Evolutionary conservation across 2,113 vertebrate species (phyloP), one percentile per base, ranked within the genome.

Genomic region (Scomber scombrus): DNA sequence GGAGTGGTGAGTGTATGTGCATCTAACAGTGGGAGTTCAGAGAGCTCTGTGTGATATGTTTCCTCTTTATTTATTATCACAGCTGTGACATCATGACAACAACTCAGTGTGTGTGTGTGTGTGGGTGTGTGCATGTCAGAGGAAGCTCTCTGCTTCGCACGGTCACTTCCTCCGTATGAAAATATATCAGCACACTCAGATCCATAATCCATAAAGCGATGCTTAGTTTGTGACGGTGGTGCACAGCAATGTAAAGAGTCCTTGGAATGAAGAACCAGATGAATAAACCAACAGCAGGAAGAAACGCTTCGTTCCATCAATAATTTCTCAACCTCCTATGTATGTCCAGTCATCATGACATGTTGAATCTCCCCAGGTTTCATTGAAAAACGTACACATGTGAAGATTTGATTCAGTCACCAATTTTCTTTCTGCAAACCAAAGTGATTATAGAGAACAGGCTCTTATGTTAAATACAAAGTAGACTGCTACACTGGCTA

Each of bases 41-140:
- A 85, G 29, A 40, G 23, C 43, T 72, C 54, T 4, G n/a, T 13
- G 9, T 72, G 50, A 65, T 61, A 14, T 4, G 11, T 51, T 47
- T 54, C 47, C 55, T 5, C 46, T 1, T 11, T 18, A n/a, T n/a
- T 13, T 40, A 43, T 61, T 13, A 58, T 58, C 34, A 60, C 1
- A 15, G 9, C 26, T 29, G 13, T 40, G 34, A 40, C 46, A 12
- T 46, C 49, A n/a, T n/a, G 62, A 34, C 46, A 52, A 11, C 6
- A 40, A n/a, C 49, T 26, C 56, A 40, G 6, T 54, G 40, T 26
- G 60, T 60, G 47, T n/a, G 2, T 18, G 49, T 26, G 45, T 58
- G 13, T 1, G 34, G 23, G 23, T 3, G 23, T 26, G 23, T 26
- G 23, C 23, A 26, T 12, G 23, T 40, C 34, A 9, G 34, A 45